Evolutionary conservation across 2,113 vertebrate genomes (phyloP).

Genomic region (Myocastor coypus): DNA sequence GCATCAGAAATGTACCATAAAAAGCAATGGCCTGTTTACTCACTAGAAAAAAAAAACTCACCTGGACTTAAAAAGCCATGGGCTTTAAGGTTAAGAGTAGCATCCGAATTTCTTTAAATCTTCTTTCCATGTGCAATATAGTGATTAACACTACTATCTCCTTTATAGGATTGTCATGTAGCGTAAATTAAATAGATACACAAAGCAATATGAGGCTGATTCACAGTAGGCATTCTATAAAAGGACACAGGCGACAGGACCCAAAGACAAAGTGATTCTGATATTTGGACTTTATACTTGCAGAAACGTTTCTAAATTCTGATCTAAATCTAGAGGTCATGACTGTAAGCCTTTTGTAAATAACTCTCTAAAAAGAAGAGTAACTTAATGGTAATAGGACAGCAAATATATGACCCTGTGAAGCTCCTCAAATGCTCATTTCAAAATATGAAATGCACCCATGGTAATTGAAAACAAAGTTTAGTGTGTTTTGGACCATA

Average conservation of each 20-base stretch:
- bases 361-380: not conserved
- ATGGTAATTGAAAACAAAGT: slow-evolving; percentile 75
- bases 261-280: not conserved
- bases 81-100: not conserved
- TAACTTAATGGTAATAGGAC: not conserved
- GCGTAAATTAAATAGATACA: not conserved
- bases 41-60: not conserved
- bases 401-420: not conserved
- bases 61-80: not conserved
- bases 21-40: not conserved
- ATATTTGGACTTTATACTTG: slow-evolving; percentile 41
- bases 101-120: not conserved
- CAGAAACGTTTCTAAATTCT: slow-evolving; percentile 4
- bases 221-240: not conserved
- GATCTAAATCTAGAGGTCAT: not conserved
- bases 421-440: slow-evolving; percentile 63
- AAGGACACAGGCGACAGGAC: not conserved
- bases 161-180: not conserved
- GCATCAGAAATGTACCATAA: not conserved
- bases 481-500: slow-evolving; percentile 66
- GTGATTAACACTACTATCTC: not conserved
- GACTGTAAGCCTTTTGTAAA: slow-evolving; percentile 47
- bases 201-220: not conserved
- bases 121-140: not conserved
- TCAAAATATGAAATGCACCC: slow-evolving; percentile 14